Base-by-base conservation (phyloP, 2,113 vertebrate genomes). In the Sinocyclocheilus anshuiensis region DNA sequence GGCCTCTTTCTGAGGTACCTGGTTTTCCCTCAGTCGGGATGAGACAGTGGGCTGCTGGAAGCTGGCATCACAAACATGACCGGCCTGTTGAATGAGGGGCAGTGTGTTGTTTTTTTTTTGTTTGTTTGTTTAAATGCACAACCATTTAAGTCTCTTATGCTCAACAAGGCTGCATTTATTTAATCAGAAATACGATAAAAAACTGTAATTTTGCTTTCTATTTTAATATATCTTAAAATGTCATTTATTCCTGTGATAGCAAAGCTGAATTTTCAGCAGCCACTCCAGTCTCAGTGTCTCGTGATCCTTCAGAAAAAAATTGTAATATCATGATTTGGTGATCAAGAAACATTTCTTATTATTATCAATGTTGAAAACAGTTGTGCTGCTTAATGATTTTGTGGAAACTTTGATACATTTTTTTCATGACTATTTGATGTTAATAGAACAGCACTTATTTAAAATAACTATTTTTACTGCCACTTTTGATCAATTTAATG, bases 31-130 rank as follows among this genome's bases (percentile, higher is more conserved):
- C 4, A 96, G 93, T 42, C 89, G 95, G 90, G 95, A 97, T 16
- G 96, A 93, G 86, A 97, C 91, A 2, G 96, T 97, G 16, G 96
- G 91, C 83, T 96, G 93, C 85, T 90, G 96, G 91, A 97, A 96
- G 8, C 90, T 91, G 63, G 90, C 89, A 9, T 67, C 91, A 53
- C 85, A 86, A 33, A 80, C 26, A 79, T 90, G 91, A 86, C n/a
- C 0, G 72, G 82, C 18, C 45, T 75, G 48, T 45, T 90, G 63
- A 39, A 83, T 88, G 55, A 74, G 45, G 57, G 78, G 86, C 18
- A 75, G 26, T 42, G 16, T 20, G 10, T 24, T 9, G 45, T n/a
- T 75, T 22, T 6, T 1, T 2, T 2, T 42, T 42, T 42, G 1
- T 42, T 42, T 33, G 29, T 33, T 33, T 33, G 3, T 33, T 33